Percentiles rank a stretch among this genome's conserved stretches.
Conservation (phyloP, 2,888 invertebrate genomes). For the Diachrysia chrysitis region DNA sequence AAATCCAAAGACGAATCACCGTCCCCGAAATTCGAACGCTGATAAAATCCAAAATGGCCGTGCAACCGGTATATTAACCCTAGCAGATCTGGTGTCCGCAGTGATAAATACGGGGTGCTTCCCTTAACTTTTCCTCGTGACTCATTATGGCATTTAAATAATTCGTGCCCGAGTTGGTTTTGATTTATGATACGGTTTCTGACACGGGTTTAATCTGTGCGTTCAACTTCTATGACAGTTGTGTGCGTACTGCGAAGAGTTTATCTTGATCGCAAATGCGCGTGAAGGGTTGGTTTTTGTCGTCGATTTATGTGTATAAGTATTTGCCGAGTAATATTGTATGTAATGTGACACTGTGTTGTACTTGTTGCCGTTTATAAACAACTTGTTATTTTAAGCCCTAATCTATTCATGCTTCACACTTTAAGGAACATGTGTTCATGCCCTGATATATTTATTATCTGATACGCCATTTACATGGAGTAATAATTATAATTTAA, state of each 20-base stretch:
- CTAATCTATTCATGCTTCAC: not conserved
- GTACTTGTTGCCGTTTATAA: not conserved
- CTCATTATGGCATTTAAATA: conserved; percentile 89
- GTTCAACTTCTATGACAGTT: conserved; percentile 66
- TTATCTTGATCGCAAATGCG: conserved; percentile 65
- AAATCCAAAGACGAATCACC: conserved; percentile 74
- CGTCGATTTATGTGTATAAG: conserved; percentile 13
- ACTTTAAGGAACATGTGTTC: no score
- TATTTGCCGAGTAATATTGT: conserved; percentile 17
- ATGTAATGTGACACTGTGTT: not conserved
- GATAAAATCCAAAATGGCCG: conserved; percentile 84
- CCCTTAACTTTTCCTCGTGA: conserved; percentile 82
- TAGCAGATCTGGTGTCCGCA: conserved; percentile 79
- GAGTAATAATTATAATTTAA: no score
- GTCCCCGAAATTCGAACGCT: conserved; percentile 80
- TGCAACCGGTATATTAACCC: conserved; percentile 83
- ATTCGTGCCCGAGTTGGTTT: conserved; percentile 79
- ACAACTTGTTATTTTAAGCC: not conserved
- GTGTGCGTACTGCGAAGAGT: conserved; percentile 60
- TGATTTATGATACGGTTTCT: conserved; percentile 83
- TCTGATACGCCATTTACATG: no score
- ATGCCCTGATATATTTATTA: no score
- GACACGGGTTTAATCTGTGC: conserved; percentile 77
- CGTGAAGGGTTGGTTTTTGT: conserved; percentile 61
- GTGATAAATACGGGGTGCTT: conserved; percentile 84